Evolutionary conservation across 2,113 vertebrate genomes (phyloP), one percentile per base, ranked within the genome.

Genomic region (Hippoglossus stenolepis): DNA sequence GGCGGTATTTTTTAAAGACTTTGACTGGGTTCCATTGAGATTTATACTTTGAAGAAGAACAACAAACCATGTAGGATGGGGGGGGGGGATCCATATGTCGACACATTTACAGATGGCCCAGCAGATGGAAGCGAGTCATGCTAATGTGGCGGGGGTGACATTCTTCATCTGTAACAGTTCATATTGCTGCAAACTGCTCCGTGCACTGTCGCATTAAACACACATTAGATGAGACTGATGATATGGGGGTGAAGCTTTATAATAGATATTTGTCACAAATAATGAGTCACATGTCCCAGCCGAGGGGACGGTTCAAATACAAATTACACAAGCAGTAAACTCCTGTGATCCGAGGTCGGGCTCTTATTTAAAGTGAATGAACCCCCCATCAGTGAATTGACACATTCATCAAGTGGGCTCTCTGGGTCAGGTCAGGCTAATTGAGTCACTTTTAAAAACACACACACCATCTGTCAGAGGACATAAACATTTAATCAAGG

Each of bases 81-180:
- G 23, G n/a, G 58, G 23, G 23, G 23, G 14, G 13, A n/a, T 20
- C 12, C 57, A 43, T 60, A 54, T 76, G 61, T 43, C 31, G 14
- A 51, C 18, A 51, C 18, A 51, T 63, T 79, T 83, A 38, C 65
- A 77, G 65, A 75, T 73, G 64, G 3, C 47, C 21, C 59, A 75
- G 47, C 65, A 87, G 86, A 87, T 87, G 87, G 73, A 73, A 65
- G 62, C 35, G 56, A 43, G 57, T 31, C 15, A 43, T 5, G 17
- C 54, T 65, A 28, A 70, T 73, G 45, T 57, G 38, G 3, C 69
- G 10, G 14, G 14, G 35, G 60, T 53, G 58, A 51, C 47, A 56
- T 47, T 14, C 23, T 70, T 70, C 38, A 79, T 68, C 67, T 70
- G 49, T 23, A 54, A 23, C 58, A n/a, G 14, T 28, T 59, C 21